Evolutionary conservation across 2,113 vertebrate genomes (phyloP).

Genomic region (Mesoclemmys tuberculata): DNA sequence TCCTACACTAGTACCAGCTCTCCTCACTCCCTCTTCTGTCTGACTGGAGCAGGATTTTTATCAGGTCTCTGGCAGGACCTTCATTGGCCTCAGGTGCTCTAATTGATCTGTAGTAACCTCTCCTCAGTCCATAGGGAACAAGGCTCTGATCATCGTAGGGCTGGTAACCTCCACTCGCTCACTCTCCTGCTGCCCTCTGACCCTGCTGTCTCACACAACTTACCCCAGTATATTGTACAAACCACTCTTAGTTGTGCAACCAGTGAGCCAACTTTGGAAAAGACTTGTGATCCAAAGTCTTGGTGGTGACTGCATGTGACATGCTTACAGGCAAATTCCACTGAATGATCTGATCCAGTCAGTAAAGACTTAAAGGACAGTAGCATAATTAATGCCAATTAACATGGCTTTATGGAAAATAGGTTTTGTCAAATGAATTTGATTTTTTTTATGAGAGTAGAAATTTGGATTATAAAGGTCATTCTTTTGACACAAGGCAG

Average conservation of each 20-base stretch:
- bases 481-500: not conserved
- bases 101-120: too few species aligned
- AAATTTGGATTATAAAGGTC: not conserved
- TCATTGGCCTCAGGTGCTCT: too few species aligned
- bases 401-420: not conserved
- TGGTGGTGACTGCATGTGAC: not conserved
- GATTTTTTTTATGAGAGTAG: not conserved
- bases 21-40: too few species aligned
- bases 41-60: too few species aligned
- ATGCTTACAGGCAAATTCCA: not conserved
- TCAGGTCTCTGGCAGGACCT: too few species aligned
- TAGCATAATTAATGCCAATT: not conserved
- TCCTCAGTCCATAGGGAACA: too few species aligned
- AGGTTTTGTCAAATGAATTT: not conserved
- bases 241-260: not conserved
- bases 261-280: not conserved
- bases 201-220: not conserved
- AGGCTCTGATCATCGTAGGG: too few species aligned
- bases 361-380: not conserved
- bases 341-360: not conserved
- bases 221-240: not conserved
- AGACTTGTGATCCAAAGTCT: not conserved
- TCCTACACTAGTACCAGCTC: too few species aligned
- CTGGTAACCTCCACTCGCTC: too few species aligned
- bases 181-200: too few species aligned